Percentiles rank a stretch among this genome's conserved stretches.
Evolutionary conservation across 2,113 vertebrate genomes (phyloP).

Genomic region (Ophiodon elongatus): DNA sequence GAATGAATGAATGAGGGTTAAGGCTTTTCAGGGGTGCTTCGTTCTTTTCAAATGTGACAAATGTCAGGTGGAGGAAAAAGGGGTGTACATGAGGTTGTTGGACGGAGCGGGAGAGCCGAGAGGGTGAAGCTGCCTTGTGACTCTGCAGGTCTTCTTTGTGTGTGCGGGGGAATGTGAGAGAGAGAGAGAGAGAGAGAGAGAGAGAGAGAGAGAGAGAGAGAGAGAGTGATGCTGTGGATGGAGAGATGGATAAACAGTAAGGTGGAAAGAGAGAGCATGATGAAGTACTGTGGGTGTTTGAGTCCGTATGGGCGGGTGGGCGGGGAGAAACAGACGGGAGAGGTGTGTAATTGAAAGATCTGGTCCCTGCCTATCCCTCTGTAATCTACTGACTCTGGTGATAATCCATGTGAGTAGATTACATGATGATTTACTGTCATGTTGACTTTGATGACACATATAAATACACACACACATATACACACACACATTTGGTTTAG

Average conservation of each 20-base stretch:
- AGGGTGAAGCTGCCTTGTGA: constrained; percentile 57
- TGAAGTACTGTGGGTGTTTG: constrained; percentile 6
- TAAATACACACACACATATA: constrained; percentile 14
- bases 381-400: constrained; percentile 57
- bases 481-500: background rate
- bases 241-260: constrained; percentile 25
- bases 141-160: constrained; percentile 72
- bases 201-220: background rate
- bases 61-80: background rate
- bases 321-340: constrained; percentile 6
- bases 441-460: constrained; percentile 25
- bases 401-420: constrained; percentile 63
- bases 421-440: constrained; percentile 49
- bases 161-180: background rate
- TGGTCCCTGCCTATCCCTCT: constrained; percentile 23
- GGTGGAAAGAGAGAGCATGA: constrained; percentile 24
- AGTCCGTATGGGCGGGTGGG: background rate
- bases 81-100: background rate
- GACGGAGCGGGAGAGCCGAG: constrained; percentile 8
- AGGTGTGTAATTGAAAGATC: constrained; percentile 58
- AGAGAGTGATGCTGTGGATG: constrained; percentile 27
- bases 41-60: constrained; percentile 43
- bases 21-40: constrained; percentile 51
- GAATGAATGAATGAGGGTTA: constrained; percentile 73
- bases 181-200: too few species aligned